Conservation (phyloP, 2,113 vertebrate species). For the Probosciger aterrimus region DNA sequence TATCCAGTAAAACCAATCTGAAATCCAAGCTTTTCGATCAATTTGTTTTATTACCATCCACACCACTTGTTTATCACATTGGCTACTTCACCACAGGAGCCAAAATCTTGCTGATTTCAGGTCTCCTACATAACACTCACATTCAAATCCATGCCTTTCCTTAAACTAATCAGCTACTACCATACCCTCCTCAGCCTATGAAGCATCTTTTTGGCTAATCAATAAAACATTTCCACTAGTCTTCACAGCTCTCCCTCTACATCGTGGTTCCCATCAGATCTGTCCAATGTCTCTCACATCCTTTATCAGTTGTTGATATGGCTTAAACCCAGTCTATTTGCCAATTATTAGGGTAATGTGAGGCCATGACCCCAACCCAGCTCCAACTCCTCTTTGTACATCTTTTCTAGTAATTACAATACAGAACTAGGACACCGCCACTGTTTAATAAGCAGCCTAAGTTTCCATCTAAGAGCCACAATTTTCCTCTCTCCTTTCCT, state of each 20-base stretch:
- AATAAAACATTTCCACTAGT: neutral
- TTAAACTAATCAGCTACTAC: neutral
- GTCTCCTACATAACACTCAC: neutral
- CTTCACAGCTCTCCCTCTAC: neutral
- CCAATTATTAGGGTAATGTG: neutral
- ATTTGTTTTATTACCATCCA: neutral
- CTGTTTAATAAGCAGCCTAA: neutral
- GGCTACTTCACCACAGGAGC: neutral
- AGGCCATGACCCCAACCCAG: neutral
- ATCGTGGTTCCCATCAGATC: neutral
- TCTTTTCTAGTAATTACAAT: neutral
- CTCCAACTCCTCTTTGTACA: neutral
- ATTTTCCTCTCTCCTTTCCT: neutral
- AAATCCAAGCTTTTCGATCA: neutral
- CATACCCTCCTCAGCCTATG: neutral
- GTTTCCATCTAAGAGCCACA: neutral
- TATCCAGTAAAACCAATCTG: neutral
- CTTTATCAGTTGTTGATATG: neutral
- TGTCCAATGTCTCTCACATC: neutral
- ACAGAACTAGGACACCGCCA: neutral
- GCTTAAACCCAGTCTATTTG: neutral
- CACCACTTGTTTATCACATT: neutral
- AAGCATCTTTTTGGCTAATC: neutral
- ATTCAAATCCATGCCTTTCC: neutral
- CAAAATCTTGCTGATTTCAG: neutral